Conservation (phyloP, 2,113 vertebrate genomes). For the Rhinogobius similis region DNA sequence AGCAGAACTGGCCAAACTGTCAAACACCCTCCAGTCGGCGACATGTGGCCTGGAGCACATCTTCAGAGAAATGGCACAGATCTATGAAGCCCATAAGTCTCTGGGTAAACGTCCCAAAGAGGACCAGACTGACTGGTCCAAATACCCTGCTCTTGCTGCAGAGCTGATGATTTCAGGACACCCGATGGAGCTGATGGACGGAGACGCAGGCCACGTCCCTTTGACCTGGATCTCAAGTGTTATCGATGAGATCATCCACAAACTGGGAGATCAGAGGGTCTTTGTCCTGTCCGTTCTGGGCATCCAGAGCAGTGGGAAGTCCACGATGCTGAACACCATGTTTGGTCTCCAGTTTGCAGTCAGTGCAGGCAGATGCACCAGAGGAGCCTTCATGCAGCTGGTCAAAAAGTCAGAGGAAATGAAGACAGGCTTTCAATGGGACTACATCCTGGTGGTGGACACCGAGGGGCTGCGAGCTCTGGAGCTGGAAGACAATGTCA, state of each 20-base stretch:
- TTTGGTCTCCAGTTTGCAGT: conserved; percentile 77
- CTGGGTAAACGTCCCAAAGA: background rate
- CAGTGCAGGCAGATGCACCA: conserved; percentile 76
- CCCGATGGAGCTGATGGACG: conserved; percentile 83
- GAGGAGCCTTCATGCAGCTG: conserved; percentile 76
- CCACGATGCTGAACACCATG: conserved; percentile 74
- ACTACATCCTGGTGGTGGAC: conserved; percentile 42
- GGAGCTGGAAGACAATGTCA: conserved; percentile 15
- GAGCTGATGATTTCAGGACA: conserved; percentile 78
- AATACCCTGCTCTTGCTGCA: conserved; percentile 72
- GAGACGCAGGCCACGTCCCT: conserved; percentile 79
- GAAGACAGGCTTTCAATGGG: conserved; percentile 12
- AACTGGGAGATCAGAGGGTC: conserved; percentile 69
- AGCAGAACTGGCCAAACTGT: conserved; percentile 58
- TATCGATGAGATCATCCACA: conserved; percentile 73
- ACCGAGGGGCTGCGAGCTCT: conserved; percentile 54
- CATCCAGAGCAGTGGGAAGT: conserved; percentile 80
- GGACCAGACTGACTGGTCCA: conserved; percentile 1
- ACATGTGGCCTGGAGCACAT: conserved; percentile 78
- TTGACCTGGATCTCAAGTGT: conserved; percentile 76
- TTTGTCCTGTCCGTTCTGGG: conserved; percentile 82
- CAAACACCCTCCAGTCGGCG: conserved; percentile 49
- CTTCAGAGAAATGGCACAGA: conserved; percentile 79
- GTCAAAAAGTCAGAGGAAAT: conserved; percentile 43
- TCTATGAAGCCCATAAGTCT: conserved; percentile 73